Evolutionary conservation across 1,140 invertebrate species (phyloP), one percentile per base, ranked within the genome.

Genomic region (Drosophila orena): DNA sequence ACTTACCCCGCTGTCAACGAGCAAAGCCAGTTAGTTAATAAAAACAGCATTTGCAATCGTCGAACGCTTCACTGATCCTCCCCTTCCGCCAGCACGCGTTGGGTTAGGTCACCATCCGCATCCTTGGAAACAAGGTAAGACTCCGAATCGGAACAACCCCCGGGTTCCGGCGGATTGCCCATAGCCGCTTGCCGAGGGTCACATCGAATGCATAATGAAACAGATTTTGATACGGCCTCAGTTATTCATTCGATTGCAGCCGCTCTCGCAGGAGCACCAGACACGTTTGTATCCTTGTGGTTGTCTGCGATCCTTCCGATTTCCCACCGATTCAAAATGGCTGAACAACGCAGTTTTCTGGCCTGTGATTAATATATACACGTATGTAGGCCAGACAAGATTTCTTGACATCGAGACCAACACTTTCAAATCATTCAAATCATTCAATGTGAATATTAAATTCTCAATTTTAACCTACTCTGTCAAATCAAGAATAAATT

Each of bases 41-140:
- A 83, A 84, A 84, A 71, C 65, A 68, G 64, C 64, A 89, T 86
- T 88, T 76, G 70, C 68, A 86, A 88, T 79, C 64, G 78, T 66
- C 75, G 78, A 81, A 84, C 72, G 64, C 42, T 86, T 65, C 55
- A 68, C 15, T 52, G 43, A 53, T 57, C 59, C 46, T 59, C 37
- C 66, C 65, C 43, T 22, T 57, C 8, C 35, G 7, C 35, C 35
- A 54, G 50, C 46, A 60, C 56, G 57, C 71, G 72, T 76, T 76
- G 43, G 58, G 20, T 46, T 77, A 80, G 79, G 75, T 81, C 81
- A 76, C 83, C 55, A 57, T 58, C 17, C 15, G 17, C 20, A 44
- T 20, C 47, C 64, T 53, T 57, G 14, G 22, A 58, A 30, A 35
- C 40, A n/a, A 60, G 58, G 22, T 52, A 30, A 11, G 30, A 14